Conservation (phyloP, 2,888 invertebrate genomes). For the Octonoba sinensis region DNA sequence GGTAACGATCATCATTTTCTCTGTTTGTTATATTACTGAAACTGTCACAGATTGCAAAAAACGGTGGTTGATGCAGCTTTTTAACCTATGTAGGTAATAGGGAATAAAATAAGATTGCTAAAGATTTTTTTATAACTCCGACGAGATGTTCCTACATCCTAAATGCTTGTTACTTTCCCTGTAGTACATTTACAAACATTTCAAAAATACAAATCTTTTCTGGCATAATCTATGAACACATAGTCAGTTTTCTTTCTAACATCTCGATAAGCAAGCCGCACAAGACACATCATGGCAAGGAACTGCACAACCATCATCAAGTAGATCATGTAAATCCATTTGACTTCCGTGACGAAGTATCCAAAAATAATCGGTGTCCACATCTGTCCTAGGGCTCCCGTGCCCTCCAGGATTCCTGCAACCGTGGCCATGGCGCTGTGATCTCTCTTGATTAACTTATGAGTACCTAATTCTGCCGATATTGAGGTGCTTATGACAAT, state of each 20-base stretch:
- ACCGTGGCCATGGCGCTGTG: constrained; percentile 90
- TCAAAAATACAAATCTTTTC: too few relatives aligned
- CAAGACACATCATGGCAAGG: constrained; percentile 77
- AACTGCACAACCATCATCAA: constrained; percentile 89
- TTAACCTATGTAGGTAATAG: too few relatives aligned
- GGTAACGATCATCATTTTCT: too few relatives aligned
- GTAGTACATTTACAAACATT: too few relatives aligned
- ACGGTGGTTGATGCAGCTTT: too few relatives aligned
- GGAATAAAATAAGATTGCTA: too few relatives aligned
- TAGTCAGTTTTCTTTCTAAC: neutral
- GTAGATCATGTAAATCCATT: constrained; percentile 88
- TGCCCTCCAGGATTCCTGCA: constrained; percentile 96
- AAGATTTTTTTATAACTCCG: too few relatives aligned
- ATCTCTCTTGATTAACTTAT: constrained; percentile 23
- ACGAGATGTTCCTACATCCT: too few relatives aligned
- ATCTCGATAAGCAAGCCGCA: constrained; percentile 37
- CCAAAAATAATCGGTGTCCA: constrained; percentile 92
- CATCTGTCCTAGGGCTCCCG: constrained; percentile 92
- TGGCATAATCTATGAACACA: too few relatives aligned
- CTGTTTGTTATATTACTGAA: too few relatives aligned
- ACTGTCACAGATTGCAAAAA: too few relatives aligned
- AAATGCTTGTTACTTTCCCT: too few relatives aligned
- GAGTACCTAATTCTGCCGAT: constrained; percentile 89
- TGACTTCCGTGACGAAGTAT: constrained; percentile 78
- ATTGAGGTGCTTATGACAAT: constrained; percentile 96